Percentiles rank a stretch among this genome's conserved stretches.
These are phyloP conservation scores for Epistrophella euchroma DNA, from an alignment of 2,888 invertebrate species.

Conservation along the genomic window DNA sequence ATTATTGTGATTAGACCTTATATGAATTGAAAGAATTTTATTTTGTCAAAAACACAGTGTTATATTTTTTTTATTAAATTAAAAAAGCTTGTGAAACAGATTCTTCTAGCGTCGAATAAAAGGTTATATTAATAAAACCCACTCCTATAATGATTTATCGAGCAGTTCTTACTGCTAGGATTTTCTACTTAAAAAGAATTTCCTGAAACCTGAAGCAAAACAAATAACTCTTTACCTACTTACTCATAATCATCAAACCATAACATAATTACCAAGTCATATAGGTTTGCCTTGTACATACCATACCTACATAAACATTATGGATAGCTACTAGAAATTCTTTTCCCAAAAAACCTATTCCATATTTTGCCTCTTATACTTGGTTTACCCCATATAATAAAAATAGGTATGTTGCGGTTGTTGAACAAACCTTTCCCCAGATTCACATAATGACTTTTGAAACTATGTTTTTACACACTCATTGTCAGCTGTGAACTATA, in stretches of 20 bases:
- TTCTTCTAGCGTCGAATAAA: no score
- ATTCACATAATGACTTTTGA: constrained; percentile 46
- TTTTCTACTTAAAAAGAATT: neutral
- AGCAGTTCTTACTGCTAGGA: no score
- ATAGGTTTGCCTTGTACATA: neutral
- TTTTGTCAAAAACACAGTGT: no score
- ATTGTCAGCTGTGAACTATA: constrained; percentile 16
- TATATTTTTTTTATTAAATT: no score
- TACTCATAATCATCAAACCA: constrained; percentile 3
- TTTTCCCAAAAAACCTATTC: neutral
- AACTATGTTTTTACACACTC: neutral
- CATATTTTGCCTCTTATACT: constrained; percentile 11
- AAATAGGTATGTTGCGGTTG: constrained; percentile 38
- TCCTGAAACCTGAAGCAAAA: neutral
- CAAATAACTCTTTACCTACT: neutral
- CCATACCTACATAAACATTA: neutral
- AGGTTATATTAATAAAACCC: no score
- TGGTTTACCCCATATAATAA: neutral
- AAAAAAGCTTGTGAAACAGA: no score
- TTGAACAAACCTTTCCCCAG: constrained; percentile 26
- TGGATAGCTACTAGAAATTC: constrained; percentile 33
- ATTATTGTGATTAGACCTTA: no score
- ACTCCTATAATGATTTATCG: no score
- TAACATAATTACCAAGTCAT: neutral
- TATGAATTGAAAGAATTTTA: no score